A percentile compares a stretch with the other conserved stretches of the same genome.
These are phyloP conservation scores for Siniperca undulata DNA, from an alignment of 2,797 vertebrate species.

Conservation along the genomic window DNA sequence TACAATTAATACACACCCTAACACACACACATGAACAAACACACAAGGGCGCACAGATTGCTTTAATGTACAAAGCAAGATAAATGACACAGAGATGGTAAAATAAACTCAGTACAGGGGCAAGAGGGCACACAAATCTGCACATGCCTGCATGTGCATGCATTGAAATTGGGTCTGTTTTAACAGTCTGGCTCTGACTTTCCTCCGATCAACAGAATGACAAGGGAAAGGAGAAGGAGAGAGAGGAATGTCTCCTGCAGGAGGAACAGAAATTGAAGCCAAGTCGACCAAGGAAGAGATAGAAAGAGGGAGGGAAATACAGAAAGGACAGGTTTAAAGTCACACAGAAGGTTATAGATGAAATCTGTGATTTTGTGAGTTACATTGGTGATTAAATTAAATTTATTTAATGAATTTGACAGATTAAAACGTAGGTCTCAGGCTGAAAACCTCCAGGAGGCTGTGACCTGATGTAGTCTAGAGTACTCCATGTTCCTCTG, in stretches of 20 bases:
- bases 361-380: conserved; percentile 32
- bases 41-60: background rate
- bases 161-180: conserved; percentile 44
- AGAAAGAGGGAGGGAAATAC: conserved; percentile 26
- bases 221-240: conserved; percentile 41
- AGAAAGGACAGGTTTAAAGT: conserved; percentile 19
- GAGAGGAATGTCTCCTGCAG: conserved; percentile 92
- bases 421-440: conserved; percentile 39
- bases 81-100: conserved; percentile 9
- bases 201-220: conserved; percentile 48
- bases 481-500: conserved; percentile 62
- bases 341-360: conserved; percentile 4
- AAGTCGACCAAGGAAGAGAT: conserved; percentile 69
- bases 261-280: conserved; percentile 87
- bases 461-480: conserved; percentile 61
- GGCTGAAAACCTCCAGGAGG: conserved; percentile 51
- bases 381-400: conserved; percentile 45
- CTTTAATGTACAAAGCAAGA: conserved; percentile 26
- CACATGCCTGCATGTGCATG: conserved; percentile 23
- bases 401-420: conserved; percentile 53
- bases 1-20: conserved; percentile 22
- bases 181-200: conserved; percentile 40
- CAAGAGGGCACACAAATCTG: conserved; percentile 40
- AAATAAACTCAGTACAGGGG: conserved; percentile 9
- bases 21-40: conserved; percentile 10